These are phyloP conservation scores for Hyposmocoma kahamanoa DNA, from an alignment of 1,140 invertebrate genomes.

Conservation along the genomic window DNA sequence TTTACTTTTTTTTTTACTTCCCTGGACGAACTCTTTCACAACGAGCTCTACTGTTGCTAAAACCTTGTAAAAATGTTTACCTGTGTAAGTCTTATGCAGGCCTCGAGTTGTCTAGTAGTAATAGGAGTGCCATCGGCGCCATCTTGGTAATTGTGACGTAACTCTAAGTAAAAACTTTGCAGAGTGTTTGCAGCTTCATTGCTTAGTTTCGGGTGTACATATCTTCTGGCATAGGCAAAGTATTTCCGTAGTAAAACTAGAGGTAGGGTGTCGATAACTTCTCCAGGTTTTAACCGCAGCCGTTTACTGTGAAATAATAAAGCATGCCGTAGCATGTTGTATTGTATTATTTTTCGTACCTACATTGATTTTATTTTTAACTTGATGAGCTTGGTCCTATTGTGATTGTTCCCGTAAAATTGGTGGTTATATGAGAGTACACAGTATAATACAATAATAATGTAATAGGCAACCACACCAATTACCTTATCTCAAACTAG, in stretches of 20 bases:
- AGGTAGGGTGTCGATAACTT: constrained; percentile 83
- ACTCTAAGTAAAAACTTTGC: constrained; percentile 88
- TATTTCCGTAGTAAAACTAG: constrained; percentile 88
- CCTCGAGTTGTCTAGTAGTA: constrained; percentile 90
- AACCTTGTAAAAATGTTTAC: constrained; percentile 47
- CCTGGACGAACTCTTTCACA: no score
- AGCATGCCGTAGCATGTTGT: no score
- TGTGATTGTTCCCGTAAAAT: no score
- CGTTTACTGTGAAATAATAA: constrained; percentile 72
- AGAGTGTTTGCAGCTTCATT: constrained; percentile 80
- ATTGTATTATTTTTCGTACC: no score
- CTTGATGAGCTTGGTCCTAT: no score
- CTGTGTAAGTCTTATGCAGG: constrained; percentile 90
- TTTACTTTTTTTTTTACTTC: no score
- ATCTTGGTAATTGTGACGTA: constrained; percentile 80
- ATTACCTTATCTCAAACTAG: no score
- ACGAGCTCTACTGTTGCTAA: neutral
- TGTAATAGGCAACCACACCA: no score
- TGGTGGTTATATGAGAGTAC: no score
- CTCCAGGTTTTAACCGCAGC: constrained; percentile 76
- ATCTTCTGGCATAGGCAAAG: constrained; percentile 92
- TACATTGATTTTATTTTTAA: no score
- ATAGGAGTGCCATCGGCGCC: constrained; percentile 77
- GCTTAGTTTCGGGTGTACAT: constrained; percentile 88
- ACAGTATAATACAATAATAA: no score